Evolutionary conservation across 1,140 invertebrate genomes (phyloP).

Genomic region (Onthophagus taurus): DNA sequence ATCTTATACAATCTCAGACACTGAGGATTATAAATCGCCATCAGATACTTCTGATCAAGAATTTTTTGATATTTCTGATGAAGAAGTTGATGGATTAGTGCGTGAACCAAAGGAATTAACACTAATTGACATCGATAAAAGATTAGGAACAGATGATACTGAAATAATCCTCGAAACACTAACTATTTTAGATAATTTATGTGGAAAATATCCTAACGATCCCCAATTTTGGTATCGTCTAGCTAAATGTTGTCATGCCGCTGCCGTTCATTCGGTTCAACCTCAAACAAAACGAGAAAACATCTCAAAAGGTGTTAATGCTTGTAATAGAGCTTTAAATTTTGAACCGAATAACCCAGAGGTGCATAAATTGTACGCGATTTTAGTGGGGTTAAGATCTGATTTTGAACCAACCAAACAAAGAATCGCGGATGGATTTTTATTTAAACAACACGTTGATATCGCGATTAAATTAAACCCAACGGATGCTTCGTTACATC

Average conservation of each 20-base stretch:
- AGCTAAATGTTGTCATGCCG: conserved; percentile 51
- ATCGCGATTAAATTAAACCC: conserved; percentile 56
- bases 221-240: conserved; percentile 57
- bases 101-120: too few species aligned
- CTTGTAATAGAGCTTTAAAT: conserved; percentile 49
- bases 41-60: conserved; percentile 35
- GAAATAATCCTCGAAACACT: conserved; percentile 29
- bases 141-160: conserved; percentile 26
- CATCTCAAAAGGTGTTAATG: conserved; percentile 45
- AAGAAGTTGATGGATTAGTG: conserved; percentile 20
- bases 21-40: too few species aligned
- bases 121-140: conserved; percentile 27
- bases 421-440: conserved; percentile 57
- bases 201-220: conserved; percentile 37
- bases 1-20: conserved; percentile 25
- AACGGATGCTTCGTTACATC: conserved; percentile 54
- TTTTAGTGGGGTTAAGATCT: conserved; percentile 49
- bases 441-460: conserved; percentile 65
- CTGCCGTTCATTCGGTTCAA: conserved; percentile 40
- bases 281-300: conserved; percentile 44
- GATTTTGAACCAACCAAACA: conserved; percentile 48
- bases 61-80: conserved; percentile 34
- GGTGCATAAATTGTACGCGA: conserved; percentile 73
- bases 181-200: conserved; percentile 34
- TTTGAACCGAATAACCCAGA: conserved; percentile 46